Base-by-base conservation (phyloP, 2,888 invertebrate species). In the Acleris emargana region DNA sequence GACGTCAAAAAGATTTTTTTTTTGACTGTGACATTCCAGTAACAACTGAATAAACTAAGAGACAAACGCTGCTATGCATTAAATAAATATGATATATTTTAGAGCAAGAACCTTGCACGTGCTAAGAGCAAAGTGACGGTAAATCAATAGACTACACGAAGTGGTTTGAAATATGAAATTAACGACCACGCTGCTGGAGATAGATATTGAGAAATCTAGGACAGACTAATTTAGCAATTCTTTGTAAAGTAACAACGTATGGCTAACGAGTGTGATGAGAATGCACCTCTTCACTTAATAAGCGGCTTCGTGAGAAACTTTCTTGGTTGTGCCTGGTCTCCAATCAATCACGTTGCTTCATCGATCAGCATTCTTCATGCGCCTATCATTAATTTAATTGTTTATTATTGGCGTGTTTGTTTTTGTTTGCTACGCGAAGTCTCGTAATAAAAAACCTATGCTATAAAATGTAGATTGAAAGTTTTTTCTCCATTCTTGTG, bases 251-350 rank as follows among this genome's bases (percentile, higher is more conserved):
- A 55, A 57, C 50, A 51, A 51, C 55, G 57, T 62, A 50, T 54
- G 42, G 43, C 28, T 57, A 43, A 43, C 43, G 50, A 45, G 45
- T n/a, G 16, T 17, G 50, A 25, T 49, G 49, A 62, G 49, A 55
- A 57, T 45, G 62, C 70, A 73, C 69, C 64, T 72, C 68, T 73
- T 70, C 69, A 73, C 73, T 74, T 72, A 76, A 77, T 71, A 73
- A 71, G 63, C 67, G 55, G 66, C 63, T 51, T 64, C 73, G 73
- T 80, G 77, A 69, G 78, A 78, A 77, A 72, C 75, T 78, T 78
- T 77, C 74, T 52, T 71, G 69, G 68, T 58, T 49, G 58, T 53
- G 54, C 50, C 49, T 64, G 59, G 64, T 64, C 59, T 64, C 54
- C 59, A 54, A 64, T 64, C 64, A 64, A 64, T 64, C 64, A 64